Conservation (phyloP, 92 coral and sea anemone genomes). For the Parazoanthus atlanticus region DNA sequence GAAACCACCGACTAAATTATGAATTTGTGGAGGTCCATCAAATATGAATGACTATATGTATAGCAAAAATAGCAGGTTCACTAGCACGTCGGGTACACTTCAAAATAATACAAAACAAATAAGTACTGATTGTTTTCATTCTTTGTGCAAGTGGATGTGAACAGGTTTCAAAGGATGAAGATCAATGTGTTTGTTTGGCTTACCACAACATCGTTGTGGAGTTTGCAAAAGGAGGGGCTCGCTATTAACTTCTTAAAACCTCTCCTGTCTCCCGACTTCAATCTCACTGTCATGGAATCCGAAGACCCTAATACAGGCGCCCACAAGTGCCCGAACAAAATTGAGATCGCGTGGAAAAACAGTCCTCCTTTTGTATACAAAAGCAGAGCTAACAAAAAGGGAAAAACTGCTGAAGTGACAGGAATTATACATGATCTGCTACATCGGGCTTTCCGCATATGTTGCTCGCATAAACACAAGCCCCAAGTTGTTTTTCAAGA, state of each 20-base stretch:
- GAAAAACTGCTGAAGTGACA: neutral
- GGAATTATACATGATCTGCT: neutral
- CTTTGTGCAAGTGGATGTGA: neutral
- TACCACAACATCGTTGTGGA: neutral
- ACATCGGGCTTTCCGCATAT: constrained; percentile 16
- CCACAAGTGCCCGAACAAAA: neutral
- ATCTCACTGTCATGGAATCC: neutral
- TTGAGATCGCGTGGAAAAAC: constrained; percentile 22
- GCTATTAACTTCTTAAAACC: constrained; percentile 24
- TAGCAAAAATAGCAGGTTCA: too few species aligned
- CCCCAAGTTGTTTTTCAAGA: constrained; percentile 5
- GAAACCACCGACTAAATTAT: too few species aligned
- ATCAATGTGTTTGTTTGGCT: neutral
- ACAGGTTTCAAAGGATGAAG: neutral
- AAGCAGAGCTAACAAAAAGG: neutral
- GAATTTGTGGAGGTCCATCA: too few species aligned
- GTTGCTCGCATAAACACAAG: neutral
- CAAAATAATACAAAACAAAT: too few species aligned
- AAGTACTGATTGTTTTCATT: too few species aligned
- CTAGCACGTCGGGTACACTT: too few species aligned
- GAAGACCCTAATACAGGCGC: neutral
- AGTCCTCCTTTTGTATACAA: constrained; percentile 18
- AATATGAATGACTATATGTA: too few species aligned
- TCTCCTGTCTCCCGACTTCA: neutral
- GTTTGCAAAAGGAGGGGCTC: neutral